Evolutionary conservation across 2,113 vertebrate genomes (phyloP).

Genomic region (Maccullochella peelii): DNA sequence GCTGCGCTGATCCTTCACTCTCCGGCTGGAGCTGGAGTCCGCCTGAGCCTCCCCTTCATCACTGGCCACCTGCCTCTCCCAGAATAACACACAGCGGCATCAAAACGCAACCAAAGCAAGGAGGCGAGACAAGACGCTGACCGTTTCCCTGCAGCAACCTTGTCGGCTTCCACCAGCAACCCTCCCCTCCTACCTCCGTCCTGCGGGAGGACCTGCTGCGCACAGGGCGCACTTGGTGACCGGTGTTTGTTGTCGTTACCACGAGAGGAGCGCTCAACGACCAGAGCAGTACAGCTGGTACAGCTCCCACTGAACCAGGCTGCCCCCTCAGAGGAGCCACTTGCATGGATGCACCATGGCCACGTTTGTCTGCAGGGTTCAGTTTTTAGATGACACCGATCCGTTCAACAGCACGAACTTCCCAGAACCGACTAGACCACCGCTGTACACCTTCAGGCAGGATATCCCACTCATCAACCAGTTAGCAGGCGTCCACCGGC

Average conservation of each 20-base stretch:
- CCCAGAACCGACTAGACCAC: slow-evolving; percentile 92
- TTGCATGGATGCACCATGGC: slow-evolving; percentile 91
- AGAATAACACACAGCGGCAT: slow-evolving; percentile 52
- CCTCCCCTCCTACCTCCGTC: neutral
- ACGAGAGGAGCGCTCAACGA: slow-evolving; percentile 34
- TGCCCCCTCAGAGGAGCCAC: slow-evolving; percentile 49
- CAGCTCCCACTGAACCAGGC: slow-evolving; percentile 48
- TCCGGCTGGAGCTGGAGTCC: slow-evolving; percentile 56
- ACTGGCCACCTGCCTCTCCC: slow-evolving; percentile 74
- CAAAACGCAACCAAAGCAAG: neutral
- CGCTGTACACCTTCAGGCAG: slow-evolving; percentile 91
- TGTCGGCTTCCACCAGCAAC: neutral
- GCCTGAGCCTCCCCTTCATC: slow-evolving; percentile 34
- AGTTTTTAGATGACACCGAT: slow-evolving; percentile 96
- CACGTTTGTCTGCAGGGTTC: slow-evolving; percentile 92
- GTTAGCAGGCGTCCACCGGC: slow-evolving; percentile 90
- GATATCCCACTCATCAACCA: slow-evolving; percentile 93
- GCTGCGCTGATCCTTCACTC: slow-evolving; percentile 77
- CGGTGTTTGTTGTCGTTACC: slow-evolving; percentile 76
- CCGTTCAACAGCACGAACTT: slow-evolving; percentile 97
- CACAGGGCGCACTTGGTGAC: slow-evolving; percentile 62
- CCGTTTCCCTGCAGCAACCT: slow-evolving; percentile 13
- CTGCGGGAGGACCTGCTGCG: slow-evolving; percentile 40
- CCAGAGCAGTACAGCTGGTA: neutral
- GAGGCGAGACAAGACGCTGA: neutral